These are phyloP conservation scores for Machaerirhynchus nigripectus DNA, from an alignment of 2,113 vertebrate species.

Conservation along the genomic window DNA sequence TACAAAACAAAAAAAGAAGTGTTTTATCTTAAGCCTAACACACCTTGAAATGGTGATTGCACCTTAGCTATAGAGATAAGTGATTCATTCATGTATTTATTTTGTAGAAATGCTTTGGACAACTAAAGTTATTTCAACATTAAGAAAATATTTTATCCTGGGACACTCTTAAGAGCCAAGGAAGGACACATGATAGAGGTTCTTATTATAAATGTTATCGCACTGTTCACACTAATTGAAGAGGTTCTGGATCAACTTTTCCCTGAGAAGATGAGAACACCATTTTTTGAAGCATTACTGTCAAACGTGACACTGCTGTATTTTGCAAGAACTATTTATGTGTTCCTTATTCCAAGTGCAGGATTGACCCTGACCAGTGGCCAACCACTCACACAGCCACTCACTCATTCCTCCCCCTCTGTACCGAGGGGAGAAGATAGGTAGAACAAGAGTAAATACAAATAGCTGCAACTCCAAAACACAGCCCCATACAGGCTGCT, in stretches of 20 bases:
- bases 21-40: neutral
- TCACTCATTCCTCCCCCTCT: neutral
- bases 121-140: neutral
- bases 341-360: neutral
- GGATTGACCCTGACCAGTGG: neutral
- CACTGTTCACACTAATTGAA: neutral
- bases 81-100: neutral
- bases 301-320: neutral
- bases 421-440: neutral
- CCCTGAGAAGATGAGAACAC: neutral
- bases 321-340: neutral
- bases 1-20: neutral
- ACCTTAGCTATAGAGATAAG: neutral
- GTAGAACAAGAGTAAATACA: neutral
- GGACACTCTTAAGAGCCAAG: neutral
- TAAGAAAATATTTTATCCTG: neutral
- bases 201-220: neutral
- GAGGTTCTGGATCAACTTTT: neutral
- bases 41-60: neutral
- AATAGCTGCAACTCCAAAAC: neutral
- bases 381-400: neutral
- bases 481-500: neutral
- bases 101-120: neutral
- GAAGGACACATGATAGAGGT: neutral
- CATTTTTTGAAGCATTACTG: neutral